Conservation (phyloP, 2,113 vertebrate genomes). For the Pycnonotus jocosus region DNA sequence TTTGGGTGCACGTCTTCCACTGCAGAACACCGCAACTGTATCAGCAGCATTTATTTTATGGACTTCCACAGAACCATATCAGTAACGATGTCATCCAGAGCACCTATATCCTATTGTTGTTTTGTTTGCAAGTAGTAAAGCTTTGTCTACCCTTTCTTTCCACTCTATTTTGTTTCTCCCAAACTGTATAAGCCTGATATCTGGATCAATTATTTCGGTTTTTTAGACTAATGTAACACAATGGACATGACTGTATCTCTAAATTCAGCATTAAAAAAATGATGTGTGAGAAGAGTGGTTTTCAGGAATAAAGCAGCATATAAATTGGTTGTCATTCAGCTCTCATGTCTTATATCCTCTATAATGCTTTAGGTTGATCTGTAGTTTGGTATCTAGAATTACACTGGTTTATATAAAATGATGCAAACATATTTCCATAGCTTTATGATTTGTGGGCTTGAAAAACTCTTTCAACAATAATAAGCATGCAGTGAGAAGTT, state of each 20-base stretch:
- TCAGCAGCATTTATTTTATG: background rate
- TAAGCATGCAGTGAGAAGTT: background rate
- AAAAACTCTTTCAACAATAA: background rate
- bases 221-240: background rate
- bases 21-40: background rate
- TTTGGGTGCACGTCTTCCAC: background rate
- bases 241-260: background rate
- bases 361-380: background rate
- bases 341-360: background rate
- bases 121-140: background rate
- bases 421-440: background rate
- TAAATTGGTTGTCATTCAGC: background rate
- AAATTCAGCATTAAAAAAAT: conserved; percentile 5
- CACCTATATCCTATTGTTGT: background rate
- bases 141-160: background rate
- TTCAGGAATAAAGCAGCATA: background rate
- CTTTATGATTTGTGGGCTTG: background rate
- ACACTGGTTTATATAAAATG: background rate
- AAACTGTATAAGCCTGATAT: background rate
- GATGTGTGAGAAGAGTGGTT: background rate
- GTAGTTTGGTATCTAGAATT: background rate
- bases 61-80: background rate
- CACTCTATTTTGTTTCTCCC: background rate
- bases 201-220: background rate
- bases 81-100: background rate